Conservation (phyloP, 1,140 invertebrate species). For the Drosophila elegans region DNA sequence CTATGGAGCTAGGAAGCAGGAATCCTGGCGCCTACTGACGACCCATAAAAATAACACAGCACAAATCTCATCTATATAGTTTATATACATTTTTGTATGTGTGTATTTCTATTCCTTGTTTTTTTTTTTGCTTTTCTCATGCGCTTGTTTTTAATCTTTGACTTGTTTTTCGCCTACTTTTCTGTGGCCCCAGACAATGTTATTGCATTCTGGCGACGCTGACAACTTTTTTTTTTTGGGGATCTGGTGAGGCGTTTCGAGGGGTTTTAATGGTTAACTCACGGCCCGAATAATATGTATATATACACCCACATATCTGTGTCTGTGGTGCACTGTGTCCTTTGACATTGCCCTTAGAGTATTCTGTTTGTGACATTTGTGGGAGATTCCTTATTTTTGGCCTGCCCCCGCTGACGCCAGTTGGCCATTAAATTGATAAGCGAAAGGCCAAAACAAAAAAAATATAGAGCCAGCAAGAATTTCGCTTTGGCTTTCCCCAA, state of each 20-base stretch:
- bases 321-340: conserved; percentile 59
- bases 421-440: conserved; percentile 83
- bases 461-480: conserved; percentile 18
- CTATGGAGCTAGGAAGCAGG: conserved; percentile 68
- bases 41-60: conserved; percentile 77
- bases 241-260: conserved; percentile 9
- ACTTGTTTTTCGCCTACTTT: conserved; percentile 68
- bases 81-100: conserved; percentile 5
- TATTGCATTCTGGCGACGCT: conserved; percentile 78
- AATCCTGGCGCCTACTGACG: conserved; percentile 73
- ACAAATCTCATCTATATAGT: conserved; percentile 47
- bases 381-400: conserved; percentile 26
- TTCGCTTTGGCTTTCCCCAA: conserved; percentile 43
- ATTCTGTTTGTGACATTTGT: conserved; percentile 75
- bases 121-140: conserved; percentile 35
- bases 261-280: conserved; percentile 67
- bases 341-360: conserved; percentile 32
- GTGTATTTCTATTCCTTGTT: background rate
- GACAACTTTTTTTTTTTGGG: conserved; percentile 11
- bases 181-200: conserved; percentile 64
- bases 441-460: conserved; percentile 38
- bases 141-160: conserved; percentile 82
- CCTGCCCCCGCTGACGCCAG: conserved; percentile 58
- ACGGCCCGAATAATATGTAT: conserved; percentile 7
- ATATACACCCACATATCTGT: conserved; percentile 25